Evolutionary conservation across 2,113 vertebrate species (phyloP).

Genomic region (Pristiophorus japonicus): DNA sequence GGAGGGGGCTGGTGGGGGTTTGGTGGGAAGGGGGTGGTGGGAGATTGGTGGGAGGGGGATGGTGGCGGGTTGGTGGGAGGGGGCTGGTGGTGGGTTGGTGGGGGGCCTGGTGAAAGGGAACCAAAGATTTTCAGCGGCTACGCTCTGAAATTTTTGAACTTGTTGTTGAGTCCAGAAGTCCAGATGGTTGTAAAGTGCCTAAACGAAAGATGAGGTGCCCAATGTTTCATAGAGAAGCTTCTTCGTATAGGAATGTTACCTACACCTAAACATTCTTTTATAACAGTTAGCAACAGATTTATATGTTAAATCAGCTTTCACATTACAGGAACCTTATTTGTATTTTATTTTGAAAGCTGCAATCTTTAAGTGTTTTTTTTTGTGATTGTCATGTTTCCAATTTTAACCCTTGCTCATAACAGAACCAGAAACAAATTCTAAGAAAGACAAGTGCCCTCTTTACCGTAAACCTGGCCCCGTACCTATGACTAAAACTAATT

Average conservation of each 20-base stretch:
- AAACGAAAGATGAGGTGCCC: too few species aligned
- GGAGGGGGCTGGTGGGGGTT: too few species aligned
- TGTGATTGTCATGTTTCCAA: not conserved
- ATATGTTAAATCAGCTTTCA: not conserved
- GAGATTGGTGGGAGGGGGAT: too few species aligned
- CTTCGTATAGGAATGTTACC: not conserved
- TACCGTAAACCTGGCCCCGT: constrained; percentile 26
- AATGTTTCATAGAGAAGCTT: not conserved
- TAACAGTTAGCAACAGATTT: not conserved
- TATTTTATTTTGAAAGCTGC: not conserved
- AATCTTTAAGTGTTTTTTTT: not conserved
- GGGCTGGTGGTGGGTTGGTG: too few species aligned
- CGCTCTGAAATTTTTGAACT: too few species aligned
- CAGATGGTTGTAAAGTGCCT: too few species aligned
- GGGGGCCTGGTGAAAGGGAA: too few species aligned
- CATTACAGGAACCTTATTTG: not conserved
- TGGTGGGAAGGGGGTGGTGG: too few species aligned
- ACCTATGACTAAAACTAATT: constrained; percentile 42
- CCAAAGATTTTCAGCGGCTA: too few species aligned
- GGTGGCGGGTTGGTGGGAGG: too few species aligned
- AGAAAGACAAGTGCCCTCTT: not conserved
- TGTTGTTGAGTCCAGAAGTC: too few species aligned
- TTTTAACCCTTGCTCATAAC: constrained; percentile 15
- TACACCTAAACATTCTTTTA: not conserved
- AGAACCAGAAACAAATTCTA: not conserved